Base-by-base conservation (phyloP, 2,888 invertebrate species). In the Steromphala cineraria region DNA sequence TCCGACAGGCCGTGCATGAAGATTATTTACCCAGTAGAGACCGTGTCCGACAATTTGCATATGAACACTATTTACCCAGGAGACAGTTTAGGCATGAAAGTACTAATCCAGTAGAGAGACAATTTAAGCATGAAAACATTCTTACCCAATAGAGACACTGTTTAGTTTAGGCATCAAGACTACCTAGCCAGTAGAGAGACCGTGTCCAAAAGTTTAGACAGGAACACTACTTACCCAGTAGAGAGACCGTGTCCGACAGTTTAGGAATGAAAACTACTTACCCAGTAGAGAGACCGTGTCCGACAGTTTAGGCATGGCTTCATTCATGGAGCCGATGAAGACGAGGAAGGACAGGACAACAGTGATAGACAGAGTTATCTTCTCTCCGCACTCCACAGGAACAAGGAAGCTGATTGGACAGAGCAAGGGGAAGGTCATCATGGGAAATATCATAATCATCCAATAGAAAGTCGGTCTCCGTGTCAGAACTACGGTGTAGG, bases 331-430 rank as follows among this genome's bases (percentile, higher is more conserved):
- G 13, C 79, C 53, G 13, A 53, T 81, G 75, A 62, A 62, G 8
- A 62, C 62, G n/a, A 62, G 7, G 62, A 28, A 62, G 62, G 62
- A 62, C 24, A 62, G 81, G 52, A 82, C 75, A 19, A 83, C 78
- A 0, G 85, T 85, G 1, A 84, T 76, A 2, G 83, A 79, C 40
- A 83, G 81, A 7, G 81, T 79, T 40, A 85, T 79, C 40, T 79
- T 74, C 56, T 85, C 85, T 46, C 83, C 85, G 17, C 80, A 78
- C 17, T 82, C 81, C 1, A 78, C 76, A n/a, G 85, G 83, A 67
- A 85, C 67, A 2, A 82, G 71, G 53, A 84, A 84, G 17, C 76
- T 81, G 28, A 81, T 62, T 3, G 78, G 71, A 15, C 74, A 77
- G 7, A 84, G 79, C 40, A 82, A n/a, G 1, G 82, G 81, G 4